phyloP scores from a whole-genome alignment of 53 echinoderm and acorn worm species.

The Paracentrotus lividus region DNA sequence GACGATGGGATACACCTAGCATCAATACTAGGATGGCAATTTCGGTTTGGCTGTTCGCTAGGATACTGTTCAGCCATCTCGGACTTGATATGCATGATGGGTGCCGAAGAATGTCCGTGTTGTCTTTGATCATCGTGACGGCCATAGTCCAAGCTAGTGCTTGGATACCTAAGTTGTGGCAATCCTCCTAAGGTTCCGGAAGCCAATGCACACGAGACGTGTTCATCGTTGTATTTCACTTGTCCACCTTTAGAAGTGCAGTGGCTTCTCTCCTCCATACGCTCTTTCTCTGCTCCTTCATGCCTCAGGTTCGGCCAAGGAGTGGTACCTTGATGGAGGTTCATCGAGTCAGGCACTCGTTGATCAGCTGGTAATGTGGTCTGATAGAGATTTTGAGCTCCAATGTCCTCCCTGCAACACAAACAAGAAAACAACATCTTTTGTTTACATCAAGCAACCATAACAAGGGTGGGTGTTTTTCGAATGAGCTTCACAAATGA shows the following conservation, averaged over 20 bases:
- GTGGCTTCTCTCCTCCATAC: neutral
- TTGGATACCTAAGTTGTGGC: neutral
- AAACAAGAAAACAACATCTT: neutral
- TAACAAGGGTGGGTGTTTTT: neutral
- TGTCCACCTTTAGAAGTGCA: neutral
- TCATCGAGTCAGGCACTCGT: no score
- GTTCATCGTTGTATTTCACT: neutral
- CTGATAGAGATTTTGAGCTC: neutral
- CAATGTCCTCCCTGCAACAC: neutral
- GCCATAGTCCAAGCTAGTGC: neutral
- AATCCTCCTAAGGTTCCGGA: neutral
- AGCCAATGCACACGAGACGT: neutral
- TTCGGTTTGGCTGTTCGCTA: neutral
- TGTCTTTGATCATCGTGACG: neutral
- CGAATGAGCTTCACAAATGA: neutral
- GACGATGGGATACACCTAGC: no score
- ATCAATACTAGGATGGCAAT: neutral
- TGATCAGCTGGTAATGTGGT: neutral
- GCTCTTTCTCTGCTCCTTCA: neutral
- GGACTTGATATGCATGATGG: neutral
- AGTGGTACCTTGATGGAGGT: neutral
- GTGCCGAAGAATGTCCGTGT: neutral
- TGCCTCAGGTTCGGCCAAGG: neutral
- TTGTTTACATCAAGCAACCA: neutral
- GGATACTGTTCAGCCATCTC: neutral